These are phyloP conservation scores for Lipophrys pholis DNA, from an alignment of 2,113 vertebrate species.

Conservation along the genomic window DNA sequence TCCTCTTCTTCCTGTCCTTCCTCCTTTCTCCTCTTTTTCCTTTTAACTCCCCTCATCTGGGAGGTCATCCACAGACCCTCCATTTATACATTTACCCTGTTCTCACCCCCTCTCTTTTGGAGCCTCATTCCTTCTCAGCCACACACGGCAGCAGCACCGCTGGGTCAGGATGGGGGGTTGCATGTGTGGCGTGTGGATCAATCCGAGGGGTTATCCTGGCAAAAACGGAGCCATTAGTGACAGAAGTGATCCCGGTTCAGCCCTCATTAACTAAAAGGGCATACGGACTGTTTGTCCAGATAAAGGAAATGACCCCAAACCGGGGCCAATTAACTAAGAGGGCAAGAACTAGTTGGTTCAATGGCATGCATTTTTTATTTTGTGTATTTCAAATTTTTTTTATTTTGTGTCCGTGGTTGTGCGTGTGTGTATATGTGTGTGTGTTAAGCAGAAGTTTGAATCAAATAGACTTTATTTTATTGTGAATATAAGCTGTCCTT, in stretches of 20 bases:
- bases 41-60: conserved; percentile 37
- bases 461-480: conserved; percentile 53
- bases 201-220: conserved; percentile 65
- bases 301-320: conserved; percentile 73
- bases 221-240: conserved; percentile 71
- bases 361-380: conserved; percentile 18
- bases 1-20: conserved; percentile 38
- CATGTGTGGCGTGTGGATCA: conserved; percentile 68
- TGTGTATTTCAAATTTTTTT: no score
- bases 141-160: conserved; percentile 5
- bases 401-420: no score
- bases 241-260: conserved; percentile 74
- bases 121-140: conserved; percentile 6
- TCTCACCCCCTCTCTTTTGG: conserved; percentile 47
- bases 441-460: conserved; percentile 61
- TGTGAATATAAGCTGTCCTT: conserved; percentile 66
- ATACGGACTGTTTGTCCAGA: conserved; percentile 71
- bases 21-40: conserved; percentile 35
- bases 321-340: conserved; percentile 72
- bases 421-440: no score
- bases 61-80: conserved; percentile 36
- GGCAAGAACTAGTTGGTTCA: conserved; percentile 34
- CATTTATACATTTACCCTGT: conserved; percentile 34
- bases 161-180: conserved; percentile 48
- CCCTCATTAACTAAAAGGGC: conserved; percentile 79